Evolutionary conservation across 2,113 vertebrate species (phyloP), one percentile per base, ranked within the genome.

Genomic region (Sinocyclocheilus maitianheensis): DNA sequence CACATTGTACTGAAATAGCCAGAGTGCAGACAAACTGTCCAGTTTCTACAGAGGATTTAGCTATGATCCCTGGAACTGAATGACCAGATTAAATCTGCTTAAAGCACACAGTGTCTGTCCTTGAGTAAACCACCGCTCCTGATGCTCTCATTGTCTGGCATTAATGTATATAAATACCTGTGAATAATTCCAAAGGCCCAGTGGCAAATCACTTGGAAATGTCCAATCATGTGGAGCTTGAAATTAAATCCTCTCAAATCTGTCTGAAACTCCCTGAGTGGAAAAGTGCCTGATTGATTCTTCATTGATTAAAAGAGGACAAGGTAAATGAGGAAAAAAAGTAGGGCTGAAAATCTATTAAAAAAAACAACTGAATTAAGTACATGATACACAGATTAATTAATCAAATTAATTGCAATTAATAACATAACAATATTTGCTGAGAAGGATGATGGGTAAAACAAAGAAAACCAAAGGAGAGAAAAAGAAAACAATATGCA

Each of bases 41-140:
- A 51, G 58, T 12, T 67, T 58, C 76, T 24, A 76, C 65, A 40
- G 26, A 40, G 86, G 88, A 89, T 90, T 84, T 80, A 76, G 80
- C 2, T 58, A 85, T 84, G 82, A 80, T 91, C 82, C 81, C 84
- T 58, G 46, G 90, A 86, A 92, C 90, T 82, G 76, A 90, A 90
- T 79, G 58, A 86, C 46, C 60, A 86, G 84, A 92, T 90, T 89
- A 85, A 30, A 90, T 13, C 86, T 81, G 48, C 18, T 34, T 85
- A 90, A 86, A 88, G 85, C 84, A 81, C 67, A 77, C 48, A 6
- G 30, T 88, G 78, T 55, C 81, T 89, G 81, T 85, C 87, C 81
- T 83, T 40, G 75, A 81, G 46, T 60, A 84, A 88, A 79, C 78
- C 53, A 5, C 72, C 40, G 22, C 55, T 78, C 12, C 46, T 71